Conservation (phyloP, 2,797 vertebrate species). For the Acanthopagrus latus region DNA sequence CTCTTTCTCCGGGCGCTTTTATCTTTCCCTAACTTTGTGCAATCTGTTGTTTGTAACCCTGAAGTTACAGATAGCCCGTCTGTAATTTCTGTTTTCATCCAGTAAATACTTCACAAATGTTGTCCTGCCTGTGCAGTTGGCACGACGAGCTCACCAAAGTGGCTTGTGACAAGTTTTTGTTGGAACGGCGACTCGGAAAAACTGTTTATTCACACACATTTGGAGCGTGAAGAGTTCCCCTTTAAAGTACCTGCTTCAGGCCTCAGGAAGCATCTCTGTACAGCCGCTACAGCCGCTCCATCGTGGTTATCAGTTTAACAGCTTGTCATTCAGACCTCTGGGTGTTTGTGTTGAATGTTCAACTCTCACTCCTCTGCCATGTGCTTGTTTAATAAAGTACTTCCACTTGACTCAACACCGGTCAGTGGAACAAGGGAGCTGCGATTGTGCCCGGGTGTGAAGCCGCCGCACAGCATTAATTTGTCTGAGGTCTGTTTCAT, state of each 20-base stretch:
- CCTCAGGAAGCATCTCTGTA: constrained; percentile 12
- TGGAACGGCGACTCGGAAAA: not conserved
- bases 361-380: constrained; percentile 44
- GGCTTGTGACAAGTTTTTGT: not conserved
- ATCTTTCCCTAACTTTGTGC: constrained; percentile 12
- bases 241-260: constrained; percentile 32
- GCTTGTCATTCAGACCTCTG: constrained; percentile 69
- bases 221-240: not conserved
- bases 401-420: constrained; percentile 66
- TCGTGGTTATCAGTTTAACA: constrained; percentile 65
- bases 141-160: not conserved
- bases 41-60: constrained; percentile 15
- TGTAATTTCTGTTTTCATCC: constrained; percentile 25
- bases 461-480: constrained; percentile 40
- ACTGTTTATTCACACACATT: not conserved
- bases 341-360: constrained; percentile 60
- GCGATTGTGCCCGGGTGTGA: constrained; percentile 46
- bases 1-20: constrained; percentile 16
- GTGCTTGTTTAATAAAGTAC: constrained; percentile 68
- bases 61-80: constrained; percentile 13
- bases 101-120: constrained; percentile 14
- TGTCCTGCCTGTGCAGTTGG: not conserved
- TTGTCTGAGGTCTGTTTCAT: constrained; percentile 23
- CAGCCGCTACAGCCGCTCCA: constrained; percentile 15
- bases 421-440: constrained; percentile 50